Evolutionary conservation across 2,113 vertebrate species (phyloP).

Genomic region (Acrocephalus kingi): DNA sequence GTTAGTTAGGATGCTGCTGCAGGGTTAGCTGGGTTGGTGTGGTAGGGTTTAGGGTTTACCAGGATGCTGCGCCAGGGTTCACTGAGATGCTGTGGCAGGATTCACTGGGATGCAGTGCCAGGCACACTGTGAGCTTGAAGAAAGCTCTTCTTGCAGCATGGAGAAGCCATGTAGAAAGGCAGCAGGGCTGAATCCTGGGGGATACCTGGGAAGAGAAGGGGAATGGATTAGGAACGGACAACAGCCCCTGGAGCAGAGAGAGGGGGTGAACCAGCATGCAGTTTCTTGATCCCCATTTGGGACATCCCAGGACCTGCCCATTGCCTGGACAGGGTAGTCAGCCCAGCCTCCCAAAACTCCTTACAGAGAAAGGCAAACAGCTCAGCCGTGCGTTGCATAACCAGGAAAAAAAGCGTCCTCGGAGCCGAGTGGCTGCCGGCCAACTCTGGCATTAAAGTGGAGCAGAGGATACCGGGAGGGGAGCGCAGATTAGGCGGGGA

Average conservation of each 20-base stretch:
- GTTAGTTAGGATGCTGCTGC: not conserved
- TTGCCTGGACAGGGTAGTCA: not conserved
- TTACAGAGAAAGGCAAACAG: not conserved
- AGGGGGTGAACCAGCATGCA: rapidly evolving
- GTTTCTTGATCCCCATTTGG: rapidly evolving
- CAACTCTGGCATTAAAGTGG: slow-evolving; percentile 37
- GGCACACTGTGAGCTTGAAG: rapidly evolving
- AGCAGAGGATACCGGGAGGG: slow-evolving; percentile 17
- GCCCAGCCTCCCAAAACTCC: not conserved
- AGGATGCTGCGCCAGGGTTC: not conserved
- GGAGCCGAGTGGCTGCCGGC: slow-evolving; percentile 20
- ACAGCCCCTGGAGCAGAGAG: not conserved
- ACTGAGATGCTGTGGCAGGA: not conserved
- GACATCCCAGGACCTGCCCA: not conserved
- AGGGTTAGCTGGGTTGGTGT: rapidly evolving
- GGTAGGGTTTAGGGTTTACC: not conserved
- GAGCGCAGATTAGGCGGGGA: not conserved
- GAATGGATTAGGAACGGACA: rapidly evolving
- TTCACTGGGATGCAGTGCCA: not conserved
- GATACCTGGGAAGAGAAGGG: not conserved
- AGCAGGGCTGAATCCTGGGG: not conserved
- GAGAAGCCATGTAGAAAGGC: not conserved
- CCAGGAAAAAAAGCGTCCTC: not conserved
- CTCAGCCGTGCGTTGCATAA: not conserved
- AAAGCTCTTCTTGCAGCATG: not conserved